Conservation (phyloP, 1,140 invertebrate genomes). For the Hylyphantes graminicola region DNA sequence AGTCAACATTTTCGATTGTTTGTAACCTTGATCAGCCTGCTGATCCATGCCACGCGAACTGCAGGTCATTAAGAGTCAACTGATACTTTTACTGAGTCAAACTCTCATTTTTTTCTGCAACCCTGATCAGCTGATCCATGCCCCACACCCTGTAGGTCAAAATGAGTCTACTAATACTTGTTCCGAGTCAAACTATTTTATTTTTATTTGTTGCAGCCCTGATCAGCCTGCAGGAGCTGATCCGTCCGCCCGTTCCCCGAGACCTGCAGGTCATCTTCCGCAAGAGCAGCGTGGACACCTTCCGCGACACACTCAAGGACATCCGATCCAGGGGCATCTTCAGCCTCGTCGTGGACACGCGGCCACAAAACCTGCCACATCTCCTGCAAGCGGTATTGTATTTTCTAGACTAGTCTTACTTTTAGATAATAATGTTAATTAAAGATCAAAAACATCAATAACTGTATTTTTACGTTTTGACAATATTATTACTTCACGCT, state of each 20-base stretch:
- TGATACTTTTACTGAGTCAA: too few species aligned
- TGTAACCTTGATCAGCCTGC: too few species aligned
- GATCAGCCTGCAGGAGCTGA: slow-evolving; percentile 86
- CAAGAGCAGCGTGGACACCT: slow-evolving; percentile 78
- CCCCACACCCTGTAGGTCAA: too few species aligned
- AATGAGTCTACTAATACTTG: too few species aligned
- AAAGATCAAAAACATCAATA: too few species aligned
- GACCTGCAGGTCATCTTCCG: slow-evolving; percentile 83
- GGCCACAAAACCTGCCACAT: slow-evolving; percentile 78
- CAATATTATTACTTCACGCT: too few species aligned
- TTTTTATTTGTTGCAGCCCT: slow-evolving; percentile 76
- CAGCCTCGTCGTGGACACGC: slow-evolving; percentile 86
- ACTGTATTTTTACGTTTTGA: too few species aligned
- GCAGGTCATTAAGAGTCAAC: too few species aligned
- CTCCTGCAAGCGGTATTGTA: slow-evolving; percentile 84
- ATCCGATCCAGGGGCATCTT: slow-evolving; percentile 84
- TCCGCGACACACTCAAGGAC: slow-evolving; percentile 82
- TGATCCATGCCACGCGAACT: too few species aligned
- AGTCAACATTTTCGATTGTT: too few species aligned
- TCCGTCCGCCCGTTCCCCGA: slow-evolving; percentile 75
- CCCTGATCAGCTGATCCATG: too few species aligned
- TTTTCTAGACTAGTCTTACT: neutral
- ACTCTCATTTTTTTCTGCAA: too few species aligned
- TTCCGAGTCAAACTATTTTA: neutral
- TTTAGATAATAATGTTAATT: neutral